A percentile compares a stretch with the other conserved stretches of the same genome.
phyloP scores from a whole-genome alignment of 2,797 vertebrate species.

The Mormyrops boulengeri region DNA sequence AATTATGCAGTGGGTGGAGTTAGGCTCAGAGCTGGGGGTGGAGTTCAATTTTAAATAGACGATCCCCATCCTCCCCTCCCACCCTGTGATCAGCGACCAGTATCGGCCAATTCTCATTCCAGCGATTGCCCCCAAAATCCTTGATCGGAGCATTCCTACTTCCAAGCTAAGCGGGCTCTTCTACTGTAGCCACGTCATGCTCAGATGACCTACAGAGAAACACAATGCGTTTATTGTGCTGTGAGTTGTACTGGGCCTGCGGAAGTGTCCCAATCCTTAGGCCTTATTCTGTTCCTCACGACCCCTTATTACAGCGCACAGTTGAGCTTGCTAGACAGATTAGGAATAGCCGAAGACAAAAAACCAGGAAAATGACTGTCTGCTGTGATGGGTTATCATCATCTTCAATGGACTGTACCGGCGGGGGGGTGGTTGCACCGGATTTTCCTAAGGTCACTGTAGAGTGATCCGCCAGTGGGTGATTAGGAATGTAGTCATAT shows the following conservation, averaged over 20 bases:
- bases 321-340: conserved; percentile 15
- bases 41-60: background rate
- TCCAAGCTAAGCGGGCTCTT: background rate
- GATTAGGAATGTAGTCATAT: background rate
- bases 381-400: background rate
- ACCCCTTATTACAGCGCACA: conserved; percentile 22
- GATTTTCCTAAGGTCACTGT: background rate
- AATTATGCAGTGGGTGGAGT: background rate
- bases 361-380: conserved; percentile 29
- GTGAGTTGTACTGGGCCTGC: conserved; percentile 21
- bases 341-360: conserved; percentile 45
- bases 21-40: background rate
- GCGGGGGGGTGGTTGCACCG: background rate
- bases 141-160: background rate
- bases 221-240: background rate
- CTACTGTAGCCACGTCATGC: background rate
- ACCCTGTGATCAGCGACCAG: background rate
- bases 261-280: conserved; percentile 28
- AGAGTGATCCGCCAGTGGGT: background rate
- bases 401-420: background rate
- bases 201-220: background rate
- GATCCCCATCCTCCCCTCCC: background rate
- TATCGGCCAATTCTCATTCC: background rate
- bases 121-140: background rate
- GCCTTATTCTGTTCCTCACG: conserved; percentile 19